Conservation (phyloP, 2,113 vertebrate species). For the Channa argus region DNA sequence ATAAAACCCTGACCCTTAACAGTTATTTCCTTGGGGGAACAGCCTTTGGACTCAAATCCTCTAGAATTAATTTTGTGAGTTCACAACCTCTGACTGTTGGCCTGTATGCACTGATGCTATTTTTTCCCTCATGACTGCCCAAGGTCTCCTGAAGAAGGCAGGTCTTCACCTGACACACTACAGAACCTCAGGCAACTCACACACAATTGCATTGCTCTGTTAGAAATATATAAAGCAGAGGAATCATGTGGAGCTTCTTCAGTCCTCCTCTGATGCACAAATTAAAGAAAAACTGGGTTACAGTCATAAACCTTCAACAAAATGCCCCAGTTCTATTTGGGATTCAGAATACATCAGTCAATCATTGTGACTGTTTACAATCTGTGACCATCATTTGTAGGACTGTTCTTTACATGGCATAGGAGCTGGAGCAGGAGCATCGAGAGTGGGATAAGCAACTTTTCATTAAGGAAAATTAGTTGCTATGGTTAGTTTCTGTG, state of each 20-base stretch:
- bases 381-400: too few species aligned
- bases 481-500: too few species aligned
- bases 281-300: conserved; percentile 10
- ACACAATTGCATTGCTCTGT: conserved; percentile 11
- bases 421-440: too few species aligned
- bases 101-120: not conserved
- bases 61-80: not conserved
- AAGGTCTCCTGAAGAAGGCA: not conserved
- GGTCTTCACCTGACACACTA: conserved; percentile 36
- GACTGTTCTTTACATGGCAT: too few species aligned
- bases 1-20: not conserved
- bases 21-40: not conserved
- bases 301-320: conserved; percentile 28
- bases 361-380: too few species aligned
- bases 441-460: too few species aligned
- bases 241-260: not conserved
- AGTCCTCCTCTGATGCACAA: conserved; percentile 25
- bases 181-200: conserved; percentile 15
- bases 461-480: too few species aligned
- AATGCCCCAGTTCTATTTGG: not conserved
- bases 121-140: conserved; percentile 7
- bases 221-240: conserved; percentile 2
- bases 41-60: conserved; percentile 1
- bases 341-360: too few species aligned
- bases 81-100: not conserved